Evolutionary conservation across 2,888 invertebrate species (phyloP), one percentile per base, ranked within the genome.

Genomic region (Sussaba pulchella): DNA sequence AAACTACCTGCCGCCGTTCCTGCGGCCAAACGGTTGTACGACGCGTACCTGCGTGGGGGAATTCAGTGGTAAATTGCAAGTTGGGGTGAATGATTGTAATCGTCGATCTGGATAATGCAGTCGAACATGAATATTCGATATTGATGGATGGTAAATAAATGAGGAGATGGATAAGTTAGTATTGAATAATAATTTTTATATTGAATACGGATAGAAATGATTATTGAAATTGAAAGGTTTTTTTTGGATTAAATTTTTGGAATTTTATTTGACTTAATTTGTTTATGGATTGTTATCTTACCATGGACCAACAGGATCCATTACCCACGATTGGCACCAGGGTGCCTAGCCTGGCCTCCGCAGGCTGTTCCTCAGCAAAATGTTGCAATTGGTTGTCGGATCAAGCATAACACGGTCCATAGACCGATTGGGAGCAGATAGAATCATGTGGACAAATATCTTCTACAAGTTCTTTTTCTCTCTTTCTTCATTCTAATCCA

Each of bases 291-390:
- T 19, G 24, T 1, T 24, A 21, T n/a, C 41, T 82, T 66, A 83
- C 97, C 97, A 97, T 94, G 97, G 96, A 94, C 96, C 96, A 93
- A 96, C 96, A 92, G 97, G 97, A 95, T 97, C 97, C 97, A 97
- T 97, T 93, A 89, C 90, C 89, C 85, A 82, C 71, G 70, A 83
- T 85, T 86, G 88, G 88, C 88, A 89, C 88, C 66, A 77, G 54
- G 71, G 89, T 89, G 88, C 88, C 89, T 85, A 86, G 84, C 87
- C 86, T 82, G 84, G 71, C 80, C 81, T 78, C 64, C 78, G 85
- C 84, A 87, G 86, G 84, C 84, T 85, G 82, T 85, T 59, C 45
- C 81, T 69, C 79, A 72, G 69, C 41, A 57, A 84, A 83, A 84
- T 67, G 21, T 82, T 76, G 76, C 59, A 73, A 57, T 78, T 73